These are phyloP conservation scores for Equus quagga DNA, from an alignment of 2,113 vertebrate species.

Conservation along the genomic window DNA sequence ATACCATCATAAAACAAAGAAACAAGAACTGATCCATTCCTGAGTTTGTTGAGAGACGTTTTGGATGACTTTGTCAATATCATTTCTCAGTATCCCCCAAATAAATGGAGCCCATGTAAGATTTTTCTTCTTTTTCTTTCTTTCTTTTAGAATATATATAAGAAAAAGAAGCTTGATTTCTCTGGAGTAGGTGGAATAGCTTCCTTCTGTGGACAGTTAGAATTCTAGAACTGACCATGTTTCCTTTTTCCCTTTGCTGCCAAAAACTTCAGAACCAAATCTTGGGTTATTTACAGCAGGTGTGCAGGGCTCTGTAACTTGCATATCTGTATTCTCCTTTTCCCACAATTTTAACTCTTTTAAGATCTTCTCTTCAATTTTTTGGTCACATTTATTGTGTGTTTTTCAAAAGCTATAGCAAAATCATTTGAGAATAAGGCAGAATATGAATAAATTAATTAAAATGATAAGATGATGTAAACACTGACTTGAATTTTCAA, in stretches of 20 bases:
- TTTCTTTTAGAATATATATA: background rate
- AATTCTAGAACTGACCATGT: background rate
- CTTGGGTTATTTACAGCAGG: background rate
- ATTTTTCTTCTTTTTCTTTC: background rate
- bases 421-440: slow-evolving; percentile 30
- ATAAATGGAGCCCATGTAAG: background rate
- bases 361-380: background rate
- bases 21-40: background rate
- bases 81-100: background rate
- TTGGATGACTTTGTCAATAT: background rate
- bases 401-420: background rate
- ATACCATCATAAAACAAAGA: background rate
- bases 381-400: background rate
- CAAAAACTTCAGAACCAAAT: background rate
- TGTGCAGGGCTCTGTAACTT: background rate
- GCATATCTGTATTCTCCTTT: background rate
- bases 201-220: background rate
- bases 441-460: background rate
- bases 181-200: background rate
- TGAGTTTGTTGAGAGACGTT: background rate
- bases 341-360: background rate
- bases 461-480: background rate
- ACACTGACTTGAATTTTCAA: background rate
- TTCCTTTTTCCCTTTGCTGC: slow-evolving; percentile 3
- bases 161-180: slow-evolving; percentile 10